Evolutionary conservation across 2,888 invertebrate genomes (phyloP).

Genomic region (Geophilus truncorum): DNA sequence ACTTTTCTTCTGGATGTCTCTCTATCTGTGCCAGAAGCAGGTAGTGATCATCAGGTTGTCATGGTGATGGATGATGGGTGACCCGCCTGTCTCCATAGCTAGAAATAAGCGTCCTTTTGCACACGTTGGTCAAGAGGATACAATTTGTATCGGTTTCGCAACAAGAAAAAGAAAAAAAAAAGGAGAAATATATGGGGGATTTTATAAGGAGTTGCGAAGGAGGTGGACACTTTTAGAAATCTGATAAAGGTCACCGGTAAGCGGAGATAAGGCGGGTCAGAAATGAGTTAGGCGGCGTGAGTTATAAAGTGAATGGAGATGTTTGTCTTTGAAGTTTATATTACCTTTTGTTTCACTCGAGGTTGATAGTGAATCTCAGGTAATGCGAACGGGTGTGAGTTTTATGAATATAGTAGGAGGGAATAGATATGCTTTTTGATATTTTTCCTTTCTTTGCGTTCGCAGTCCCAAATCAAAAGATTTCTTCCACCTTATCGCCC

Average conservation of each 20-base stretch:
- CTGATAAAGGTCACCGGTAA: not conserved
- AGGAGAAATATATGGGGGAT: not conserved
- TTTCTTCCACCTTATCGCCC: not conserved
- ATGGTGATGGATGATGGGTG: conserved; percentile 22
- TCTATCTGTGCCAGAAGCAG: not conserved
- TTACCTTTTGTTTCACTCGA: not conserved
- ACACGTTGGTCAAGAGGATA: not conserved
- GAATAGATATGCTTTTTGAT: not conserved
- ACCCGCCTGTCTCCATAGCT: not conserved
- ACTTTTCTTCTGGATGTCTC: not conserved
- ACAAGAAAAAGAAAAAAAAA: not conserved
- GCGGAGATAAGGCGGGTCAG: not conserved
- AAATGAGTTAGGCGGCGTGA: not conserved
- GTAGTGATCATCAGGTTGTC: conserved; percentile 29
- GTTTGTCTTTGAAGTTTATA: not conserved
- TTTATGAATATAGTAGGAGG: not conserved
- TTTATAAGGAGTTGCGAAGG: not conserved
- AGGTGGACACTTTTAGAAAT: not conserved
- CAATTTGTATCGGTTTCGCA: not conserved
- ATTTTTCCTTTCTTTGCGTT: not conserved
- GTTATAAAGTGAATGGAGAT: not conserved
- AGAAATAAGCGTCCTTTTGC: not conserved
- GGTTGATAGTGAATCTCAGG: not conserved
- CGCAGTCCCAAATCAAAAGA: not conserved
- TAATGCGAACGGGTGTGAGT: not conserved